A percentile compares a stretch with the other conserved stretches of the same genome.
Evolutionary conservation across 2,888 invertebrate genomes (phyloP).

Genomic region (Smittia sp.): DNA sequence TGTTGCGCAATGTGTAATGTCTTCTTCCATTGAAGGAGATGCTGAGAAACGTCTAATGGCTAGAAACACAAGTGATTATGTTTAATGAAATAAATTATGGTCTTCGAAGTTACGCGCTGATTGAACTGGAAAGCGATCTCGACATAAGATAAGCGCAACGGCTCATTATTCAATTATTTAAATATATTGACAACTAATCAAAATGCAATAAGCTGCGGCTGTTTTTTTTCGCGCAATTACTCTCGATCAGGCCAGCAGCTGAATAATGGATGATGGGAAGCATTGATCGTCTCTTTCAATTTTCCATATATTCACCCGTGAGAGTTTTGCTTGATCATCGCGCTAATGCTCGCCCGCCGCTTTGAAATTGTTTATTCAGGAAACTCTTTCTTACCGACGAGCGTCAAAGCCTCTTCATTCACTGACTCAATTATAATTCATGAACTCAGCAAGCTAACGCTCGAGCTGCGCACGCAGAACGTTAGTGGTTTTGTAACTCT

Average conservation of each 20-base stretch:
- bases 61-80: not conserved
- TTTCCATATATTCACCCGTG: not conserved
- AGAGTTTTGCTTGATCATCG: not conserved
- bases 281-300: not conserved
- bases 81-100: not conserved
- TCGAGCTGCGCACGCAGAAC: no score
- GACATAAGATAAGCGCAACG: not conserved
- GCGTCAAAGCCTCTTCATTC: no score
- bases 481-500: no score
- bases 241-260: not conserved
- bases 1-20: not conserved
- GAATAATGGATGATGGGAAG: not conserved
- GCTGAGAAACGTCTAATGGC: not conserved
- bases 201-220: not conserved
- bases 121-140: not conserved
- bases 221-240: not conserved
- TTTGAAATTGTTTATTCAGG: not conserved
- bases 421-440: no score
- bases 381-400: not conserved
- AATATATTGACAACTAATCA: not conserved
- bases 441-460: no score
- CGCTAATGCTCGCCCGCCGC: not conserved
- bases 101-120: no score
- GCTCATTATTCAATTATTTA: no score
- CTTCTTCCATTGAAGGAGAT: not conserved